These are phyloP conservation scores for Sylvia atricapilla DNA, from an alignment of 2,113 vertebrate genomes.

Conservation along the genomic window DNA sequence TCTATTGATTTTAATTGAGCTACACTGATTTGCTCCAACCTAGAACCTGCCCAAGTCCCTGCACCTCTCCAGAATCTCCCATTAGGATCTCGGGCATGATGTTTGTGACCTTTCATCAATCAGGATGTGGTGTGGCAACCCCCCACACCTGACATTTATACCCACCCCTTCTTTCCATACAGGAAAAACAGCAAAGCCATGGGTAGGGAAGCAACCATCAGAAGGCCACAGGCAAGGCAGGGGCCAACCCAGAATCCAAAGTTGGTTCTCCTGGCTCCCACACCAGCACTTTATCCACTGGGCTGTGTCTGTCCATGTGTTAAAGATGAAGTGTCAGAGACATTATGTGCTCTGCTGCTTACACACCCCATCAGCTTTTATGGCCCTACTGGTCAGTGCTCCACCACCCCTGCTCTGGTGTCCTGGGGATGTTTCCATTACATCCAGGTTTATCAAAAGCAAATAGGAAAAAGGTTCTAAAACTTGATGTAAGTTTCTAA, in stretches of 20 bases:
- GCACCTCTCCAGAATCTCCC: background rate
- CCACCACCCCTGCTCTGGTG: background rate
- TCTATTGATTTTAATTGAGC: slow-evolving; percentile 25
- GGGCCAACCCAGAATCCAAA: background rate
- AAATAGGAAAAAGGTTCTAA: background rate
- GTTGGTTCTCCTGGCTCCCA: background rate
- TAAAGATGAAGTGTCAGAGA: background rate
- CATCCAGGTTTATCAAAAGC: background rate
- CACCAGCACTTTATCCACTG: background rate
- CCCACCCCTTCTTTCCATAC: background rate
- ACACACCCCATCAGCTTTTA: background rate
- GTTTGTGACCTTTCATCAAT: background rate
- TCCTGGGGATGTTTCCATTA: background rate
- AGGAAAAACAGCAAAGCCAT: background rate
- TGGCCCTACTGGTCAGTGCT: background rate
- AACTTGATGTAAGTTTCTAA: background rate
- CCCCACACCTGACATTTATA: background rate
- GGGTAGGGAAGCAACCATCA: background rate
- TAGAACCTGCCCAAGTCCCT: background rate
- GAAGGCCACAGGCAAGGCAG: background rate
- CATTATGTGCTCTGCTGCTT: background rate
- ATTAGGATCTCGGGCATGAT: background rate
- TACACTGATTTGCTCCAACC: background rate
- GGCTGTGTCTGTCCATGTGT: background rate
- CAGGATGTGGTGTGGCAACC: fast-evolving